phyloP scores from a whole-genome alignment of 92 coral and sea anemone genomes.

The Bergia sp. region DNA sequence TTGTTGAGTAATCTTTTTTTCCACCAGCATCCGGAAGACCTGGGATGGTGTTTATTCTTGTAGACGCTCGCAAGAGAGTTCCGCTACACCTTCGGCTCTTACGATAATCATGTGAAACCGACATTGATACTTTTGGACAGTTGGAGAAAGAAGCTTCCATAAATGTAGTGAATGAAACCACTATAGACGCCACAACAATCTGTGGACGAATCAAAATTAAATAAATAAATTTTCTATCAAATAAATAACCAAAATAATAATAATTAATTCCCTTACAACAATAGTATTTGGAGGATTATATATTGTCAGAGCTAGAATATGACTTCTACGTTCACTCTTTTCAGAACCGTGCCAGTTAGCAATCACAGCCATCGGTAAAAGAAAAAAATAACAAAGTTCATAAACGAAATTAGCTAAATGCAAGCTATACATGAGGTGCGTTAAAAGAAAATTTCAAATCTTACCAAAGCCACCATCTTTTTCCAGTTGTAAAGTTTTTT shows the following conservation, averaged over 20 bases:
- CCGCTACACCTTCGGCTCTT: constrained; percentile 12
- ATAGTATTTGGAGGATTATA: too few relatives aligned
- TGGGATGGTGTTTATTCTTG: not conserved
- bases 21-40: constrained; percentile 22
- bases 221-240: not conserved
- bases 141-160: not conserved
- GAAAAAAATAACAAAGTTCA: not conserved
- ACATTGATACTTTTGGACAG: constrained; percentile 14
- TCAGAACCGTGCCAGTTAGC: not conserved
- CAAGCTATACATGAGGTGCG: not conserved
- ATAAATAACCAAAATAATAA: too few relatives aligned
- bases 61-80: constrained; percentile 36
- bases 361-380: not conserved
- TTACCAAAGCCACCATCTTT: not conserved
- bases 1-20: constrained; percentile 9
- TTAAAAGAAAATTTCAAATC: not conserved
- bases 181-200: not conserved
- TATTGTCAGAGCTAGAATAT: not conserved
- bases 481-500: not conserved
- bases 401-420: not conserved
- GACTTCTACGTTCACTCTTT: not conserved
- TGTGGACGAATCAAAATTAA: not conserved
- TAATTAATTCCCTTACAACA: not conserved
- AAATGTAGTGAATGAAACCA: not conserved
- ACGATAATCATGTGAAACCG: constrained; percentile 11